Evolutionary conservation across 53 echinoderm and acorn worm genomes (phyloP).

Genomic region (Henricia sp.): DNA sequence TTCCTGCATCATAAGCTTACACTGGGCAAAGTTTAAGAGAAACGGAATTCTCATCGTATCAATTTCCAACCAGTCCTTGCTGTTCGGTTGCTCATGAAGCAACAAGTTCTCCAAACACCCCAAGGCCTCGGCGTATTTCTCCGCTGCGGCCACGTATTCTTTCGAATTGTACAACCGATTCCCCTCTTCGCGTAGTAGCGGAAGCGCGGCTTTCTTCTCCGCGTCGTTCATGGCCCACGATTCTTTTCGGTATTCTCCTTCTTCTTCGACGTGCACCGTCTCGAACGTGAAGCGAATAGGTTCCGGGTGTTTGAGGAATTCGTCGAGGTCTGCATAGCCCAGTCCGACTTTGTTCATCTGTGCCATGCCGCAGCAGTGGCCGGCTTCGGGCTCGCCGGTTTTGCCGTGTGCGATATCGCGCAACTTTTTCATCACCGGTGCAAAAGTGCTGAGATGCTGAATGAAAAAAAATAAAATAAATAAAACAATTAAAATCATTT

Average conservation of each 20-base stretch:
- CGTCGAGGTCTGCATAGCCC: slow-evolving; percentile 88
- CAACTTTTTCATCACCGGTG: slow-evolving; percentile 89
- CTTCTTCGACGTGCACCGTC: slow-evolving; percentile 67
- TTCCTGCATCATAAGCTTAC: slow-evolving; percentile 87
- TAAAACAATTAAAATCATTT: too few species aligned
- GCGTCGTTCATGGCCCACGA: slow-evolving; percentile 98
- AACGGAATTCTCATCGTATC: slow-evolving; percentile 90
- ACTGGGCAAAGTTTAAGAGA: slow-evolving; percentile 97
- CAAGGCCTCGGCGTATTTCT: slow-evolving; percentile 95
- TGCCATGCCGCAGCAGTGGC: slow-evolving; percentile 96
- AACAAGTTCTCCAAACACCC: slow-evolving; percentile 94
- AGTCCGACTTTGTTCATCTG: slow-evolving; percentile 78
- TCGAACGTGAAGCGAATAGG: slow-evolving; percentile 86
- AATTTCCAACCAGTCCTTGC: slow-evolving; percentile 72
- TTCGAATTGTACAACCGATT: slow-evolving; percentile 77
- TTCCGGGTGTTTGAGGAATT: slow-evolving; percentile 76
- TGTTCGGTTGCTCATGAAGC: slow-evolving; percentile 94
- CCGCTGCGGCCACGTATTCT: slow-evolving; percentile 77
- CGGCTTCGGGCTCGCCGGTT: slow-evolving; percentile 45
- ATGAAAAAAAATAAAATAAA: too few species aligned
- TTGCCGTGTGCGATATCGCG: slow-evolving; percentile 83
- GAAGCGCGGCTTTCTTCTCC: slow-evolving; percentile 80
- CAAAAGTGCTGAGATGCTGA: slow-evolving; percentile 83
- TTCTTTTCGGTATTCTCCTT: slow-evolving; percentile 85
- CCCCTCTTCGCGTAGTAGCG: slow-evolving; percentile 82